These are phyloP conservation scores for Orthosia gracilis DNA, from an alignment of 2,888 invertebrate genomes.

Conservation along the genomic window DNA sequence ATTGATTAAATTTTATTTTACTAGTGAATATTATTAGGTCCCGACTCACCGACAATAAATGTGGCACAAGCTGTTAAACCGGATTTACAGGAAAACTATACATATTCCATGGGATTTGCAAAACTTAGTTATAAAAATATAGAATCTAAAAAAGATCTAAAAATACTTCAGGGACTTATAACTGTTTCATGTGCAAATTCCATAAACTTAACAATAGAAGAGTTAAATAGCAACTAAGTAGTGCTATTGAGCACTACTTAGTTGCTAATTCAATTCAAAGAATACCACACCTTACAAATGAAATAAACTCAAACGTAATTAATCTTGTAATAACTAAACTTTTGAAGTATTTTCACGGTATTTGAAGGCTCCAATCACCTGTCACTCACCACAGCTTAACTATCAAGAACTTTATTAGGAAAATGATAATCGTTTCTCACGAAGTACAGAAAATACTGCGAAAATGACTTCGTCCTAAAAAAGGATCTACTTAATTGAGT, in stretches of 20 bases:
- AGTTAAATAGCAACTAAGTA: too few species aligned
- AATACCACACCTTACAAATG: not conserved
- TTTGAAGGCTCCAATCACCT: constrained; percentile 36
- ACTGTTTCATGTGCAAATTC: not conserved
- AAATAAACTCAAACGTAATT: not conserved
- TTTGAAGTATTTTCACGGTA: constrained; percentile 16
- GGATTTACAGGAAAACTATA: too few species aligned
- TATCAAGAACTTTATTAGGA: constrained; percentile 59
- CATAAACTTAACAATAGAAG: too few species aligned
- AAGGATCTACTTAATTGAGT: constrained; percentile 38
- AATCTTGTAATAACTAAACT: constrained; percentile 13
- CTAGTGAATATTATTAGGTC: too few species aligned
- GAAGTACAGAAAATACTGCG: constrained; percentile 41
- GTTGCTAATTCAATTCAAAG: not conserved
- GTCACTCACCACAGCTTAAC: constrained; percentile 48
- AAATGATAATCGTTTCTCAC: constrained; percentile 56
- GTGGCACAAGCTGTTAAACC: too few species aligned
- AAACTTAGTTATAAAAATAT: too few species aligned
- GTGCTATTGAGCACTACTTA: too few species aligned
- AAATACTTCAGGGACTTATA: not conserved
- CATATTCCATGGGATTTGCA: too few species aligned
- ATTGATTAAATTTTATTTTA: too few species aligned
- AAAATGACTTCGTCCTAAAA: constrained; percentile 64
- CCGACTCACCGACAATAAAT: too few species aligned
- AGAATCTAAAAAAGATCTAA: not conserved